A percentile compares a stretch with the other conserved stretches of the same genome.
These are phyloP conservation scores for Sarcophaga caerulescens DNA, from an alignment of 2,888 invertebrate species.

Conservation along the genomic window DNA sequence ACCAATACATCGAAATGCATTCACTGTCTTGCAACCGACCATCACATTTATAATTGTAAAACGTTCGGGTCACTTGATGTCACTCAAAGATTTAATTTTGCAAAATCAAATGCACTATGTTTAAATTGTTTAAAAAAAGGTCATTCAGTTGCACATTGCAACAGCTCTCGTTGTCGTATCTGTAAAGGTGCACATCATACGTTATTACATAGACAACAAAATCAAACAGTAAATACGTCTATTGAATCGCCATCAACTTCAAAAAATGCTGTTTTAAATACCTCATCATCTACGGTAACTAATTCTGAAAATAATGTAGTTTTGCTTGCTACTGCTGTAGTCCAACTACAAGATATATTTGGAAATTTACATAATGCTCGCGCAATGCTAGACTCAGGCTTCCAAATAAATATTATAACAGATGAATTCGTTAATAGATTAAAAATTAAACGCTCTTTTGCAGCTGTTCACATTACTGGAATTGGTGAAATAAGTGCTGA, in stretches of 20 bases:
- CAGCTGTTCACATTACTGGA: not conserved
- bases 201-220: constrained; percentile 5
- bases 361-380: constrained; percentile 24
- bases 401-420: constrained; percentile 17
- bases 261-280: not conserved
- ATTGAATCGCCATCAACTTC: not conserved
- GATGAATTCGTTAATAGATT: not conserved
- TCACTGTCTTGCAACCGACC: too few relatives aligned
- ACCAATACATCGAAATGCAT: too few relatives aligned
- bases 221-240: not conserved
- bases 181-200: constrained; percentile 21
- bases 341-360: not conserved
- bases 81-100: constrained; percentile 11
- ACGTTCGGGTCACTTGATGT: not conserved
- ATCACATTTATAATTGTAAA: too few relatives aligned
- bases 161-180: constrained; percentile 7
- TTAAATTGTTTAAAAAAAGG: constrained; percentile 18
- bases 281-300: not conserved
- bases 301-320: constrained; percentile 11
- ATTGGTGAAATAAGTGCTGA: constrained; percentile 7
- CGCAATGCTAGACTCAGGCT: constrained; percentile 18
- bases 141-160: constrained; percentile 19
- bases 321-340: constrained; percentile 29
- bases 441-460: not conserved
- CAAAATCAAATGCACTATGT: constrained; percentile 21